Conservation (phyloP, 1,140 invertebrate species). For the Frieseomelitta varia region DNA sequence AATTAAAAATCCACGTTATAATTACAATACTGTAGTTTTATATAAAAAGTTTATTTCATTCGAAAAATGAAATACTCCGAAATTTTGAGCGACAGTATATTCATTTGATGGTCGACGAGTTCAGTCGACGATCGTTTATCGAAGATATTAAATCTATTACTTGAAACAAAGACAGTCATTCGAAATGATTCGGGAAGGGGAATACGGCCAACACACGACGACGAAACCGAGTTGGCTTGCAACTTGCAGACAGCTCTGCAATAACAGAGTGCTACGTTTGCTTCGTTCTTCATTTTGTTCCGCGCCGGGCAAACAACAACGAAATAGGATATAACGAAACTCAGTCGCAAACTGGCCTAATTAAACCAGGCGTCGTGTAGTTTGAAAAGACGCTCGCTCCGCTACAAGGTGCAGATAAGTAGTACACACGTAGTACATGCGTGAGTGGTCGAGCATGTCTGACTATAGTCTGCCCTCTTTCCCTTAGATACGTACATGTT, state of each 20-base stretch:
- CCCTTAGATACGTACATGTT: too few relatives aligned
- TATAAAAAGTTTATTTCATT: too few relatives aligned
- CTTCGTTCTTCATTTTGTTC: conserved; percentile 45
- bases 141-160: too few relatives aligned
- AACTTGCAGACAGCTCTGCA: conserved; percentile 37
- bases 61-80: too few relatives aligned
- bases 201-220: not conserved
- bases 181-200: not conserved
- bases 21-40: too few relatives aligned
- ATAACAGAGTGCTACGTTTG: conserved; percentile 47
- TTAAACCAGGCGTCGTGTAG: conserved; percentile 38
- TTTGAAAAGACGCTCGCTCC: conserved; percentile 17
- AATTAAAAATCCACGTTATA: too few relatives aligned
- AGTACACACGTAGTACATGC: not conserved
- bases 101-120: too few relatives aligned
- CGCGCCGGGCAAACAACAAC: conserved; percentile 26
- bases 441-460: too few relatives aligned
- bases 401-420: not conserved
- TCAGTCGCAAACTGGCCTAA: conserved; percentile 28
- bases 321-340: conserved; percentile 47
- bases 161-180: not conserved
- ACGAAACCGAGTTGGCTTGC: not conserved
- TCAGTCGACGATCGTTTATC: too few relatives aligned
- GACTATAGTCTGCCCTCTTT: not conserved
- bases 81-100: too few relatives aligned